Evolutionary conservation across 2,113 vertebrate genomes (phyloP).

Genomic region (Zapus hudsonius): DNA sequence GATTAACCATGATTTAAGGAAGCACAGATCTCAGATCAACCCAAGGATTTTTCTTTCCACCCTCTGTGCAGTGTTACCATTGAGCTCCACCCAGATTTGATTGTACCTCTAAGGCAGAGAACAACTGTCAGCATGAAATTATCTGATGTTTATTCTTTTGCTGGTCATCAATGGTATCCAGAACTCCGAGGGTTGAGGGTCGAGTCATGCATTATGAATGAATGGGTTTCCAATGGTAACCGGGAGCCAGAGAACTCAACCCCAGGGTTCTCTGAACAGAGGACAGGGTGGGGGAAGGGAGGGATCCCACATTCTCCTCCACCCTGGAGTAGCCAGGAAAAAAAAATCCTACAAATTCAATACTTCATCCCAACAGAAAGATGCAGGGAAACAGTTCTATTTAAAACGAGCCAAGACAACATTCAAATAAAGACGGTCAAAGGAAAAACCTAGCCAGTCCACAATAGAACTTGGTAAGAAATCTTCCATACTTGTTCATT

Average conservation of each 20-base stretch:
- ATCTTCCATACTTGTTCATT: constrained; percentile 74
- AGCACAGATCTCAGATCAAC: constrained; percentile 41
- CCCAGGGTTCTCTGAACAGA: constrained; percentile 65
- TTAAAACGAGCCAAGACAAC: constrained; percentile 50
- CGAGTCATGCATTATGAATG: constrained; percentile 85
- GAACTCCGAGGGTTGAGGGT: constrained; percentile 81
- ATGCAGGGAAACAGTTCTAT: neutral
- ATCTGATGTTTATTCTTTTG: constrained; percentile 68
- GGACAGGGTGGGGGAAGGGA: constrained; percentile 77
- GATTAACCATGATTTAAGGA: constrained; percentile 37
- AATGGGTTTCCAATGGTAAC: constrained; percentile 87
- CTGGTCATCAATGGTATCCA: constrained; percentile 78
- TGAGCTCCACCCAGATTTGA: constrained; percentile 80
- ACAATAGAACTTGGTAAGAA: constrained; percentile 66
- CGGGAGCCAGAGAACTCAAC: constrained; percentile 72
- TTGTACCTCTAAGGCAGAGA: constrained; percentile 60
- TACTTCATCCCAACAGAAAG: constrained; percentile 43
- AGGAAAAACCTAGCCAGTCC: constrained; percentile 40
- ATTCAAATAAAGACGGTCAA: constrained; percentile 67
- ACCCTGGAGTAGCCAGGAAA: constrained; percentile 16
- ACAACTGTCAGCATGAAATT: constrained; percentile 74
- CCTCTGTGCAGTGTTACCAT: neutral
- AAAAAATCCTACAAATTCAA: constrained; percentile 69
- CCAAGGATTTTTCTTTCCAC: neutral
- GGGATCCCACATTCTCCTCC: constrained; percentile 57